These are phyloP conservation scores for Portunus trituberculatus DNA, from an alignment of 1,140 invertebrate species.

Conservation along the genomic window DNA sequence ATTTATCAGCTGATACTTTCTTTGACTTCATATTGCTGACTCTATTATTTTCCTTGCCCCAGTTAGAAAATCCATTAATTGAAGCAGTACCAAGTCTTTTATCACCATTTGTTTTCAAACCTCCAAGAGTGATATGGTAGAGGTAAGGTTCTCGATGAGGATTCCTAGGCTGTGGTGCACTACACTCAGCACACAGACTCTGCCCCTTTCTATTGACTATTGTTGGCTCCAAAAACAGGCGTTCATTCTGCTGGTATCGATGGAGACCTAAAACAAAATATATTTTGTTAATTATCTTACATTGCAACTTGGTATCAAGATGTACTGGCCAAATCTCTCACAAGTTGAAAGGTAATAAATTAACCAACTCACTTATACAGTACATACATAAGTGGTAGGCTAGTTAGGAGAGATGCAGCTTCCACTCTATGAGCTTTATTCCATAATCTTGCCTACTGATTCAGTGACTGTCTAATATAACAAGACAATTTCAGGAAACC, in stretches of 20 bases:
- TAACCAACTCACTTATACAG: too few species aligned
- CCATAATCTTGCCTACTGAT: too few species aligned
- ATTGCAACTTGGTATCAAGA: too few species aligned
- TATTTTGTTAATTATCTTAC: background rate
- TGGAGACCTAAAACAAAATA: constrained; percentile 52
- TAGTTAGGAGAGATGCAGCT: too few species aligned
- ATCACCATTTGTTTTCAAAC: background rate
- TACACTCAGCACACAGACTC: constrained; percentile 56
- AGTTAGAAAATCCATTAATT: background rate
- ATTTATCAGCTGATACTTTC: background rate
- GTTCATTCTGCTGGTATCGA: constrained; percentile 61
- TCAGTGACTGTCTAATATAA: too few species aligned
- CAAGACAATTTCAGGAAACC: too few species aligned
- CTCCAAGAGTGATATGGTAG: constrained; percentile 66
- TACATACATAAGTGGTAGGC: too few species aligned
- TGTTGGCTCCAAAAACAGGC: constrained; percentile 61
- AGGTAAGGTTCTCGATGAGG: constrained; percentile 42
- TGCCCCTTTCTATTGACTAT: constrained; percentile 30
- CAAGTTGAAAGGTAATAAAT: too few species aligned
- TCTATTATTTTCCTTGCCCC: background rate
- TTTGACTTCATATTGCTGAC: background rate
- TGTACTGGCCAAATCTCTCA: too few species aligned
- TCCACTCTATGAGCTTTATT: too few species aligned
- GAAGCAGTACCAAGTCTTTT: background rate
- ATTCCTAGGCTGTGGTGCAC: constrained; percentile 36